phyloP scores from a whole-genome alignment of 1,140 invertebrate species.

The Phthorimaea operculella region DNA sequence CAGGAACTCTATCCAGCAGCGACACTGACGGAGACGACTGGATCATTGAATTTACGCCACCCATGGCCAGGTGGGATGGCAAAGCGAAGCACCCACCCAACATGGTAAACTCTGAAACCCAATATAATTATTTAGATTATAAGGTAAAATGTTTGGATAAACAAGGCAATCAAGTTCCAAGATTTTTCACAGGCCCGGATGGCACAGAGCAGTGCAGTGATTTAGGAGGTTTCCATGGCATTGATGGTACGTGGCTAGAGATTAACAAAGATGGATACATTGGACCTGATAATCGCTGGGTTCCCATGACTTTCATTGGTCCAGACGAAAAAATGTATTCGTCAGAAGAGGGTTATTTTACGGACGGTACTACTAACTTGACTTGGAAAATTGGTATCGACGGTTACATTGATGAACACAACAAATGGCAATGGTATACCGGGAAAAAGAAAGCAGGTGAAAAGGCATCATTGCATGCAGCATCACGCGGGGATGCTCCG shows the following conservation, averaged over 20 bases:
- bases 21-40: conserved; percentile 57
- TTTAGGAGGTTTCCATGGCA: conserved; percentile 56
- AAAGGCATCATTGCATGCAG: conserved; percentile 22
- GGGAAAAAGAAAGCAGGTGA: conserved; percentile 18
- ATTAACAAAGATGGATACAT: conserved; percentile 60
- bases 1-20: conserved; percentile 38
- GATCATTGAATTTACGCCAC: conserved; percentile 52
- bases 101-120: conserved; percentile 34
- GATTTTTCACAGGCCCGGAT: conserved; percentile 58
- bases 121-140: conserved; percentile 58
- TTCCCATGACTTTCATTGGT: conserved; percentile 56
- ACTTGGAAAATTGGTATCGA: conserved; percentile 48
- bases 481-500: conserved; percentile 52
- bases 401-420: conserved; percentile 55
- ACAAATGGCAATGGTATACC: conserved; percentile 54
- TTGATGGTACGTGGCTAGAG: conserved; percentile 44
- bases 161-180: conserved; percentile 42
- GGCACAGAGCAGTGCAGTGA: conserved; percentile 57
- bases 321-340: conserved; percentile 56
- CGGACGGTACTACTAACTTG: conserved; percentile 31
- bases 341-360: conserved; percentile 49
- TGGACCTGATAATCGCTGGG: conserved; percentile 52
- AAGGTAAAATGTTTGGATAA: conserved; percentile 57
- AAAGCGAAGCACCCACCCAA: conserved; percentile 49
- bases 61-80: conserved; percentile 42